These are phyloP conservation scores for Pollenia griseotomentosa DNA, from an alignment of 2,888 invertebrate genomes.

Conservation along the genomic window DNA sequence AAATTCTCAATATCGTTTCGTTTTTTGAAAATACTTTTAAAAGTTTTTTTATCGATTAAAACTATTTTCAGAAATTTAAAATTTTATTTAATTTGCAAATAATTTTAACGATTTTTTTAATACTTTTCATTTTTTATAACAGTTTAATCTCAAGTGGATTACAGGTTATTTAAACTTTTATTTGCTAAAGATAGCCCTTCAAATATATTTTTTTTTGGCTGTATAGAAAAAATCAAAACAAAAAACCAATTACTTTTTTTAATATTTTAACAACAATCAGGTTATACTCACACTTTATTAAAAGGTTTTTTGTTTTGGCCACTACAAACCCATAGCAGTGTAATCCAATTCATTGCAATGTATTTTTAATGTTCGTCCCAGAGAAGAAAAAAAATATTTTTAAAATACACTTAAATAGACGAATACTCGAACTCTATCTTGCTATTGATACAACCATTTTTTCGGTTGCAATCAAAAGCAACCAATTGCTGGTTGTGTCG, in stretches of 20 bases:
- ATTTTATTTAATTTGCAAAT: background rate
- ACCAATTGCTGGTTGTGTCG: background rate
- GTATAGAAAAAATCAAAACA: background rate
- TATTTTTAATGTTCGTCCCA: conserved; percentile 17
- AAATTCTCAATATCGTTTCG: too few species aligned
- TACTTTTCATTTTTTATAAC: background rate
- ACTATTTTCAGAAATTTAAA: too few species aligned
- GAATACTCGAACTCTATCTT: conserved; percentile 18
- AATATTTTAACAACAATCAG: conserved; percentile 14
- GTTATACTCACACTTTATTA: conserved; percentile 22
- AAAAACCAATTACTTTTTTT: background rate
- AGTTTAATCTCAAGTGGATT: background rate
- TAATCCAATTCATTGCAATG: conserved; percentile 20
- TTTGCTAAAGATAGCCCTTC: conserved; percentile 12
- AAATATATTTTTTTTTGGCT: background rate
- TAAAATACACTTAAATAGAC: conserved; percentile 13
- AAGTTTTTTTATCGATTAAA: too few species aligned
- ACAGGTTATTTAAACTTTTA: conserved; percentile 12
- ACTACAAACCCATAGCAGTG: conserved; percentile 7
- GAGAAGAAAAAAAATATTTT: background rate
- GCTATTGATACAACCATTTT: conserved; percentile 36
- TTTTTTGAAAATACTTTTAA: too few species aligned
- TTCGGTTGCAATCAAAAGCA: conserved; percentile 16
- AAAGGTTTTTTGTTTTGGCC: conserved; percentile 6
- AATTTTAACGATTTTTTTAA: background rate